phyloP scores from a whole-genome alignment of 92 coral and sea anemone species.

The Heliopora coerulea region DNA sequence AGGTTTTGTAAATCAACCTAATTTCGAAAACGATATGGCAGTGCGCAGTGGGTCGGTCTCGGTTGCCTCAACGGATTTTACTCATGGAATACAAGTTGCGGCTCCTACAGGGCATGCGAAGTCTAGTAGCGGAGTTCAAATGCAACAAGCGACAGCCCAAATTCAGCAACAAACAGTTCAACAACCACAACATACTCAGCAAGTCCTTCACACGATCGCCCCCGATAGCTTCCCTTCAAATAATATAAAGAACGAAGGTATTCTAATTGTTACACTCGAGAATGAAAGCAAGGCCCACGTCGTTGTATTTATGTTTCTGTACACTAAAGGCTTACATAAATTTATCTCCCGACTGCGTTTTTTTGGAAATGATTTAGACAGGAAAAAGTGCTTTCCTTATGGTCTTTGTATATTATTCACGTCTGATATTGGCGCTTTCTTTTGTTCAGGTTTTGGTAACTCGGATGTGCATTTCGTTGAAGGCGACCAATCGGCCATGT shows the following conservation, averaged over 20 bases:
- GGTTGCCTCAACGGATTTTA: slow-evolving; percentile 27
- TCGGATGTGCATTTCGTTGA: slow-evolving; percentile 95
- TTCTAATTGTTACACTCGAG: slow-evolving; percentile 31
- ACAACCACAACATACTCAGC: slow-evolving; percentile 24
- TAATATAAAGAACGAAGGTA: slow-evolving; percentile 45
- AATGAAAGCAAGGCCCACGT: neutral
- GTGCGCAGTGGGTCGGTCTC: slow-evolving; percentile 29
- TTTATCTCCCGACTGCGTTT: too few species aligned
- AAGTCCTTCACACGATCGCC: slow-evolving; percentile 41
- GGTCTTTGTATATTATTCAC: neutral
- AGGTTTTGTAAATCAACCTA: slow-evolving; percentile 41
- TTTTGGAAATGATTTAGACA: too few species aligned
- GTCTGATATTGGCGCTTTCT: slow-evolving; percentile 23
- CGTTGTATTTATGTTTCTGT: neutral
- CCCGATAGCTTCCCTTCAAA: slow-evolving; percentile 45
- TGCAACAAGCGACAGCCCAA: slow-evolving; percentile 30
- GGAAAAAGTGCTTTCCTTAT: too few species aligned
- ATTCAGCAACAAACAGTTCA: slow-evolving; percentile 31
- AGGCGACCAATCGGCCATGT: slow-evolving; percentile 72
- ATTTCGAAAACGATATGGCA: slow-evolving; percentile 41
- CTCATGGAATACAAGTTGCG: slow-evolving; percentile 38
- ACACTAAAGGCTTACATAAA: neutral
- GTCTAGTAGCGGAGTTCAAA: slow-evolving; percentile 39
- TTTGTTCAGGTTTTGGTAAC: slow-evolving; percentile 75
- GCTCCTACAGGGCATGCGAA: slow-evolving; percentile 41